phyloP scores from a whole-genome alignment of 2,797 vertebrate genomes.

The Coluber constrictor region DNA sequence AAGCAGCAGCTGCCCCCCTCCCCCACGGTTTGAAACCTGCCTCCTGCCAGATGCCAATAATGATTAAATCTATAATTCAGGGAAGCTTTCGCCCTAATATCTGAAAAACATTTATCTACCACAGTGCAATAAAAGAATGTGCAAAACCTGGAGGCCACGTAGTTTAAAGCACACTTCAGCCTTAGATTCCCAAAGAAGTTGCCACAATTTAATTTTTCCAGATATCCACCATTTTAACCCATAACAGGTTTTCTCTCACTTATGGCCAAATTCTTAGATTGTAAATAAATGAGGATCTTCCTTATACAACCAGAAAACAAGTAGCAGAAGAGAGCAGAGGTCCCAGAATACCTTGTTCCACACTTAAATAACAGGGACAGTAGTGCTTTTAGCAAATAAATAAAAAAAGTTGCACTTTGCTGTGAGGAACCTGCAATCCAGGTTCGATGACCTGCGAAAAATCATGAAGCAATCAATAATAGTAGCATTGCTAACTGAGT shows the following conservation, averaged over 20 bases:
- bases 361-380: background rate
- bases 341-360: background rate
- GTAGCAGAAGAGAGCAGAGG: background rate
- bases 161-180: background rate
- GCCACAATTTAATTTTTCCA: background rate
- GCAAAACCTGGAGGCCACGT: background rate
- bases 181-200: background rate
- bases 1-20: conserved; percentile 53
- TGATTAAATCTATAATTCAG: conserved; percentile 67
- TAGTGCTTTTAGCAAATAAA: background rate
- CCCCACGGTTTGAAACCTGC: conserved; percentile 43
- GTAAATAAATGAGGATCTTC: background rate
- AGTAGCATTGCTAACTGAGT: background rate
- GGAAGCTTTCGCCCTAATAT: conserved; percentile 45
- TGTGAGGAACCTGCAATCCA: background rate
- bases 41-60: conserved; percentile 51
- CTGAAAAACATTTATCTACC: conserved; percentile 14
- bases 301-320: background rate
- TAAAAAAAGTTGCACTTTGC: background rate
- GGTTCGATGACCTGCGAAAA: background rate
- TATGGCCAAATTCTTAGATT: background rate
- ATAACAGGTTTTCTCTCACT: background rate
- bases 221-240: background rate
- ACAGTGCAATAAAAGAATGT: background rate
- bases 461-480: background rate